A percentile compares a stretch with the other conserved stretches of the same genome.
These are phyloP conservation scores for Cladopsammia gracilis DNA, from an alignment of 64 coral and sea anemone genomes.

Conservation along the genomic window DNA sequence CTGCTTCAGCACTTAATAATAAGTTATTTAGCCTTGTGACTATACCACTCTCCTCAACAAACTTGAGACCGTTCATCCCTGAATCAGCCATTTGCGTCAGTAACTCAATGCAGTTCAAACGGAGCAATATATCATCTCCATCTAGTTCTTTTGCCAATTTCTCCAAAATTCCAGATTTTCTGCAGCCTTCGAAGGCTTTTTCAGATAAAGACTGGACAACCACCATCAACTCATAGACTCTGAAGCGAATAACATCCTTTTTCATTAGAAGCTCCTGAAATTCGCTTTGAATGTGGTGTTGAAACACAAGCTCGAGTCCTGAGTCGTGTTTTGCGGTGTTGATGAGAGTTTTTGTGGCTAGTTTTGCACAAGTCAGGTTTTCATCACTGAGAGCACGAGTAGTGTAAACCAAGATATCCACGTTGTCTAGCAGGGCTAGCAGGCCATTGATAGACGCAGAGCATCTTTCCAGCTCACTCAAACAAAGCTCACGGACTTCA, in stretches of 20 bases:
- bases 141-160: constrained; percentile 81
- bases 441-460: constrained; percentile 85
- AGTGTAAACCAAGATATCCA: constrained; percentile 85
- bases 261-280: constrained; percentile 76
- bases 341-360: constrained; percentile 75
- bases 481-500: constrained; percentile 91
- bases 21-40: constrained; percentile 77
- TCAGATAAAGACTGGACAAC: constrained; percentile 63
- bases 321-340: constrained; percentile 85
- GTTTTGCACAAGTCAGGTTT: constrained; percentile 64
- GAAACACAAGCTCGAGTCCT: constrained; percentile 83
- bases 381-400: constrained; percentile 77
- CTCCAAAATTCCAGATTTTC: constrained; percentile 64
- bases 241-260: constrained; percentile 82
- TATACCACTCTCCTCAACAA: constrained; percentile 79
- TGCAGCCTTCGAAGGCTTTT: constrained; percentile 57
- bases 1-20: constrained; percentile 65
- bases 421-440: constrained; percentile 76
- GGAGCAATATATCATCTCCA: constrained; percentile 84
- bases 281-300: constrained; percentile 84
- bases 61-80: constrained; percentile 69
- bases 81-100: constrained; percentile 74
- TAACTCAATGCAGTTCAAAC: constrained; percentile 92
- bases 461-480: constrained; percentile 85
- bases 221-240: constrained; percentile 89